phyloP scores from a whole-genome alignment of 2,113 vertebrate species.

The Nettapus auritus region DNA sequence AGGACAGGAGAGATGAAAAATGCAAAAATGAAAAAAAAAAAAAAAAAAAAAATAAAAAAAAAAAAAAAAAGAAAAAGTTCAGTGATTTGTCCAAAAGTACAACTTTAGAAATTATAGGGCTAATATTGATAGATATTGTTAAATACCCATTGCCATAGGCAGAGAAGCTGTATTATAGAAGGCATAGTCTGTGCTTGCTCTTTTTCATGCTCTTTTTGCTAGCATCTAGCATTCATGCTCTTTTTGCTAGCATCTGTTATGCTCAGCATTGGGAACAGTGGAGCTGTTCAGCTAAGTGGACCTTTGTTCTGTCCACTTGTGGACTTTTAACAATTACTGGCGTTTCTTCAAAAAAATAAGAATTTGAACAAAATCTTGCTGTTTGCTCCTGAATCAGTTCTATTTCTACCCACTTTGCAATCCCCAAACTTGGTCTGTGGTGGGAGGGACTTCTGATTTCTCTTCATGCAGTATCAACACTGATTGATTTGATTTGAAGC shows the following conservation, averaged over 20 bases:
- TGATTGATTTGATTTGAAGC: background rate
- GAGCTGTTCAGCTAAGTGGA: background rate
- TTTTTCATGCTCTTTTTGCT: too few relatives aligned
- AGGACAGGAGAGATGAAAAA: background rate
- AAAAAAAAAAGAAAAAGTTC: too few relatives aligned
- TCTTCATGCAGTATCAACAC: background rate
- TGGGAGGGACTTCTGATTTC: background rate
- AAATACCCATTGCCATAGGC: background rate
- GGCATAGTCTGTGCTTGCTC: background rate
- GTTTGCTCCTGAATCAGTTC: background rate
- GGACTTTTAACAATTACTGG: background rate
- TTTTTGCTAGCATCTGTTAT: background rate
- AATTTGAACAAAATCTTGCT: background rate
- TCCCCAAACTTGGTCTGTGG: background rate
- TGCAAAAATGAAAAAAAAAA: too few relatives aligned
- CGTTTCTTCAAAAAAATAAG: background rate
- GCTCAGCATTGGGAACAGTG: background rate
- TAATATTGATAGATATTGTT: background rate
- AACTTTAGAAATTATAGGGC: background rate
- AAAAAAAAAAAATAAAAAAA: too few relatives aligned
- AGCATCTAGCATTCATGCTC: accelerated
- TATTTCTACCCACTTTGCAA: background rate
- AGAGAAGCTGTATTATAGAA: background rate
- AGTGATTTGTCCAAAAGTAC: background rate
- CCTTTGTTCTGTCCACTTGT: background rate